phyloP scores from a whole-genome alignment of 2,888 invertebrate genomes.

The Drosophila borealis region DNA sequence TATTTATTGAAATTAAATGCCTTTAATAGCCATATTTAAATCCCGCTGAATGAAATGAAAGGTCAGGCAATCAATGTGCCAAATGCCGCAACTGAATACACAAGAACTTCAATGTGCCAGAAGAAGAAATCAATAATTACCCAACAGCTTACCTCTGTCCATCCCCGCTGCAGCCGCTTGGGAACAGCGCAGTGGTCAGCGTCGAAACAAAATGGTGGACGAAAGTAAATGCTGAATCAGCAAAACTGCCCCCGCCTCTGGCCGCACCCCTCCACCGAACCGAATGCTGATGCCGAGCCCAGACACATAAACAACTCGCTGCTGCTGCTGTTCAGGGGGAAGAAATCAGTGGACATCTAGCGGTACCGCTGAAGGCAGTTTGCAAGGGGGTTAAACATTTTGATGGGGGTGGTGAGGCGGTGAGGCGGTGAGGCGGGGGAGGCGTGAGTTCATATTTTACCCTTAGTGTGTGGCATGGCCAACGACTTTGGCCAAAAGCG shows the following conservation, averaged over 20 bases:
- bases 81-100: constrained; percentile 20
- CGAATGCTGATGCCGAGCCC: constrained; percentile 22
- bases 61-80: constrained; percentile 7
- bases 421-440: neutral
- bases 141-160: constrained; percentile 39
- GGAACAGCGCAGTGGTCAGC: constrained; percentile 48
- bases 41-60: constrained; percentile 2
- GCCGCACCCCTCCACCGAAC: neutral
- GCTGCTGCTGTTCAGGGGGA: constrained; percentile 36
- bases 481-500: constrained; percentile 29
- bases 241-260: constrained; percentile 11
- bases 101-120: constrained; percentile 14
- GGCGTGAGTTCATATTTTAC: constrained; percentile 67
- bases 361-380: neutral
- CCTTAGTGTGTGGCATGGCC: constrained; percentile 43
- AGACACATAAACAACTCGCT: constrained; percentile 71
- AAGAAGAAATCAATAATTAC: constrained; percentile 62
- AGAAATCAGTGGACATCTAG: constrained; percentile 48
- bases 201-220: constrained; percentile 60
- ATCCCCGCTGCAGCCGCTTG: neutral
- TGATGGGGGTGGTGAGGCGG: neutral
- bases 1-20: neutral
- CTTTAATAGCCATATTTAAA: neutral
- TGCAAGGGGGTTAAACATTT: neutral
- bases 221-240: constrained; percentile 51